phyloP scores from a whole-genome alignment of 2,888 invertebrate genomes.

The Epiblema foenella region DNA sequence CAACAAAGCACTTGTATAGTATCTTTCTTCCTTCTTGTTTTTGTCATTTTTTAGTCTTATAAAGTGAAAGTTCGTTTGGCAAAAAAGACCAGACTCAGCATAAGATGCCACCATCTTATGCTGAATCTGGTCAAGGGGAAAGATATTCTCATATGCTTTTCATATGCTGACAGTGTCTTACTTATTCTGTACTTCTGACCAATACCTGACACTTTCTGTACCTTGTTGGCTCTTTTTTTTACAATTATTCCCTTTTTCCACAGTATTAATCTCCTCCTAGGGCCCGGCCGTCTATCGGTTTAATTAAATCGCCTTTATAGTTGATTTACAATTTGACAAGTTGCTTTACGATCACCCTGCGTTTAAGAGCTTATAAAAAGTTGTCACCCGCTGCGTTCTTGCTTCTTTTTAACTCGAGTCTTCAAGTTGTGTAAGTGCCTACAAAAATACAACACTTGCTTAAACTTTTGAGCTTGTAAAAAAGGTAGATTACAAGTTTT shows the following conservation, averaged over 20 bases:
- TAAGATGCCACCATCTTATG: too few species aligned
- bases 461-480: not conserved
- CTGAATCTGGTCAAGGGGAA: too few species aligned
- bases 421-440: not conserved
- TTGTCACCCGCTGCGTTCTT: constrained; percentile 12
- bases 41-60: not conserved
- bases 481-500: too few species aligned
- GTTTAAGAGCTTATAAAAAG: constrained; percentile 29
- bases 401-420: constrained; percentile 13
- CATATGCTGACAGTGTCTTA: too few species aligned
- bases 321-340: constrained; percentile 36
- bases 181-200: constrained; percentile 33
- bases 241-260: constrained; percentile 28
- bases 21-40: not conserved
- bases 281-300: constrained; percentile 37
- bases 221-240: constrained; percentile 36
- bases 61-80: too few species aligned
- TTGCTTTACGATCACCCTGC: constrained; percentile 31
- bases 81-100: too few species aligned
- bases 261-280: constrained; percentile 31
- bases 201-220: constrained; percentile 38
- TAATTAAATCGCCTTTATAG: constrained; percentile 42
- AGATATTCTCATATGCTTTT: too few species aligned
- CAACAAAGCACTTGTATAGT: constrained; percentile 52
- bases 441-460: not conserved